Conservation (phyloP, 2,113 vertebrate genomes). For the Coptodon rendalli region DNA sequence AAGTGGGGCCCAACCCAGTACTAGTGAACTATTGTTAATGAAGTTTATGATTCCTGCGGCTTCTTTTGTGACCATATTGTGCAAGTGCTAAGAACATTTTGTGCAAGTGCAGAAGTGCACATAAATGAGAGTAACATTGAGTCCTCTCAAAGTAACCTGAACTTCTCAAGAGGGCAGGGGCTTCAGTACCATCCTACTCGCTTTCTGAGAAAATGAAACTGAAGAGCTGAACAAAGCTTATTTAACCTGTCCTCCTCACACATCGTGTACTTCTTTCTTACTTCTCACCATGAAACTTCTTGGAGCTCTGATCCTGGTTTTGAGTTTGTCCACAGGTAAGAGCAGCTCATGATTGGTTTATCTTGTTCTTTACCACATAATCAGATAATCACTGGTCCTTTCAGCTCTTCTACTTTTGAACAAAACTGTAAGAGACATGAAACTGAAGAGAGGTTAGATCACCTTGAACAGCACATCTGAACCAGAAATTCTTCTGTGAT, state of each 20-base stretch:
- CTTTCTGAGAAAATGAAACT: neutral
- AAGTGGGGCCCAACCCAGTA: too few species aligned
- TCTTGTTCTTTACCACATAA: neutral
- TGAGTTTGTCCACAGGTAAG: neutral
- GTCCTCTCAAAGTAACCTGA: neutral
- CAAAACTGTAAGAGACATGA: neutral
- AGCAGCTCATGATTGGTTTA: neutral
- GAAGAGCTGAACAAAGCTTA: neutral
- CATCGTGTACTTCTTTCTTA: neutral
- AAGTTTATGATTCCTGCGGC: neutral
- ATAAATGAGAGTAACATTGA: neutral
- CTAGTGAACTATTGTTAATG: too few species aligned
- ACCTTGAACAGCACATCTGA: neutral
- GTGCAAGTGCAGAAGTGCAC: neutral
- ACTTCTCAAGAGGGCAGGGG: neutral
- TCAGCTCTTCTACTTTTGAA: neutral
- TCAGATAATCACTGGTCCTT: neutral
- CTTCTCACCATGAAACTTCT: neutral
- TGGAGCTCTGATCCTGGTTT: neutral
- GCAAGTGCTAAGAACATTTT: too few species aligned
- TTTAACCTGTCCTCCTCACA: accelerated
- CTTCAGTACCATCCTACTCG: neutral
- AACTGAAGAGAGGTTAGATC: neutral
- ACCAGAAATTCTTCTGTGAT: neutral
- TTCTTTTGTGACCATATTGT: neutral